phyloP scores from a whole-genome alignment of 2,888 invertebrate species.

The Morpho helenor region DNA sequence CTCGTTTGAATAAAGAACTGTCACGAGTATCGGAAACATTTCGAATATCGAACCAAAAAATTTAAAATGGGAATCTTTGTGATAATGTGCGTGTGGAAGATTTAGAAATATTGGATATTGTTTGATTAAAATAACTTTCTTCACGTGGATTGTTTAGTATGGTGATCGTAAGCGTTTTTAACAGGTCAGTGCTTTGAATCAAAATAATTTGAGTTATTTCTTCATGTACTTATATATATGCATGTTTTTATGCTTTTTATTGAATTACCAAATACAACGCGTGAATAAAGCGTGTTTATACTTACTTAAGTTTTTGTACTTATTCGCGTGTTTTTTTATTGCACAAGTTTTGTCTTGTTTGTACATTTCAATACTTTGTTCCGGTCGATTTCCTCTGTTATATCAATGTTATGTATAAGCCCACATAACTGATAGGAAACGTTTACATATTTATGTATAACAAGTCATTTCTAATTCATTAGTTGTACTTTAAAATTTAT shows the following conservation, averaged over 20 bases:
- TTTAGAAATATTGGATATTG: slow-evolving; percentile 47
- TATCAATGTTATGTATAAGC: slow-evolving; percentile 34
- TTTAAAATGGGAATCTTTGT: slow-evolving; percentile 56
- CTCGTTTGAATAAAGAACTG: slow-evolving; percentile 16
- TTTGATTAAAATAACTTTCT: slow-evolving; percentile 22
- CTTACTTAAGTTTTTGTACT: neutral
- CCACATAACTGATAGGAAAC: slow-evolving; percentile 30
- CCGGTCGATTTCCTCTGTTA: slow-evolving; percentile 37
- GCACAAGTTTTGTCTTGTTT: too few relatives aligned
- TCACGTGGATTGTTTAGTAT: slow-evolving; percentile 66
- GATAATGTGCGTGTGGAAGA: slow-evolving; percentile 58
- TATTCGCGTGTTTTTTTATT: too few relatives aligned
- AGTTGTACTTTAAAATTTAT: slow-evolving; percentile 20
- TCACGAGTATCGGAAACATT: slow-evolving; percentile 13
- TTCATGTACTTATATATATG: neutral
- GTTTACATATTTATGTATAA: slow-evolving; percentile 16
- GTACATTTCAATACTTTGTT: slow-evolving; percentile 24
- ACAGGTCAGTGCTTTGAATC: slow-evolving; percentile 55
- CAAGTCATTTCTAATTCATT: slow-evolving; percentile 20
- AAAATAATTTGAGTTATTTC: neutral
- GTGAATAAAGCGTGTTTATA: neutral
- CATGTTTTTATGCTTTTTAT: slow-evolving; percentile 22
- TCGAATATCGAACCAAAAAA: slow-evolving; percentile 5
- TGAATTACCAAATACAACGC: neutral
- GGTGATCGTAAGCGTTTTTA: slow-evolving; percentile 76